Conservation (phyloP, 2,113 vertebrate genomes). For the Thalassoma bifasciatum region DNA sequence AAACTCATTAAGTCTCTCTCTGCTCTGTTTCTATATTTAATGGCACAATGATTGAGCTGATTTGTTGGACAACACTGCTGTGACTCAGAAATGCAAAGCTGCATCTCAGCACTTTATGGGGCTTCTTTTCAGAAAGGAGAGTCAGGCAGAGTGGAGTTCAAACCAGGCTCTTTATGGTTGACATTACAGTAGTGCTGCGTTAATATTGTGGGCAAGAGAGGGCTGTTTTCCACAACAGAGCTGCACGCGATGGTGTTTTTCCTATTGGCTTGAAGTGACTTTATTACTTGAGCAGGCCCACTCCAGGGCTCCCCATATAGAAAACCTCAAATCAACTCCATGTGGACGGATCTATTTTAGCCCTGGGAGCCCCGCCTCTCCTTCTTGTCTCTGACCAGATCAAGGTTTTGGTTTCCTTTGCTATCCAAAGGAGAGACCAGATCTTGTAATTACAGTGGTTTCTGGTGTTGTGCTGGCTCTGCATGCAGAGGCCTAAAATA, state of each 20-base stretch:
- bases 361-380: slow-evolving; percentile 59
- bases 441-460: slow-evolving; percentile 83
- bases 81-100: slow-evolving; percentile 1
- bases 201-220: slow-evolving; percentile 61
- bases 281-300: slow-evolving; percentile 63
- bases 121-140: slow-evolving; percentile 25
- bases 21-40: background rate
- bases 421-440: slow-evolving; percentile 71
- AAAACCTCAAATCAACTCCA: slow-evolving; percentile 83
- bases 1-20: background rate
- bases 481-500: slow-evolving; percentile 73
- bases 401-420: slow-evolving; percentile 67
- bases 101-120: slow-evolving; percentile 14
- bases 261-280: slow-evolving; percentile 63
- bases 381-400: slow-evolving; percentile 74
- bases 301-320: slow-evolving; percentile 69
- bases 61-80: background rate
- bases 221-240: slow-evolving; percentile 49
- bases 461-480: slow-evolving; percentile 73
- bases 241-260: slow-evolving; percentile 57
- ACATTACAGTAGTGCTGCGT: slow-evolving; percentile 55
- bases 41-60: slow-evolving; percentile 5
- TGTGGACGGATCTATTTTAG: slow-evolving; percentile 81
- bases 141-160: slow-evolving; percentile 3
- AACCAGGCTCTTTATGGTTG: slow-evolving; percentile 19